Conservation (phyloP, 2,797 vertebrate species). For the Hozukius guyotensis region DNA sequence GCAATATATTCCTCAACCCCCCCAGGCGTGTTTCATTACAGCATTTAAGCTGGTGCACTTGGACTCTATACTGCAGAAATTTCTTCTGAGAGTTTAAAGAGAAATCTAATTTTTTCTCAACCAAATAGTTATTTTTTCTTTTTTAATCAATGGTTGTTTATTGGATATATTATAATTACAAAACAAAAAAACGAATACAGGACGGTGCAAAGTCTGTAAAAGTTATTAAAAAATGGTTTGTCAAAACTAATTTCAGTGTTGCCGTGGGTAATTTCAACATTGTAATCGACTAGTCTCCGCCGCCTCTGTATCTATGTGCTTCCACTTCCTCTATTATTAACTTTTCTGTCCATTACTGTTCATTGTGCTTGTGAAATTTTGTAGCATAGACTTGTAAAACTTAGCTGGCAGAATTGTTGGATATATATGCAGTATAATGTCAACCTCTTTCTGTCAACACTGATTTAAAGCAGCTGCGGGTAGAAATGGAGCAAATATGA, state of each 20-base stretch:
- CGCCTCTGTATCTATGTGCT: background rate
- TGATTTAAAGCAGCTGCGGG: accelerated
- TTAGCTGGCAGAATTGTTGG: no score
- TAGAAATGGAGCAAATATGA: no score
- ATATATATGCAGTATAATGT: no score
- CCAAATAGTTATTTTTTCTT: background rate
- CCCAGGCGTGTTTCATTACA: slow-evolving; percentile 54
- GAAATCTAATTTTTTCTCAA: background rate
- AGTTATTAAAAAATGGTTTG: background rate
- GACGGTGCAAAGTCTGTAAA: background rate
- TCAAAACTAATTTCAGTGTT: background rate
- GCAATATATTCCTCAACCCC: slow-evolving; percentile 45
- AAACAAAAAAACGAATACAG: background rate
- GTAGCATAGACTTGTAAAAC: background rate
- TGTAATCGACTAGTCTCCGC: background rate
- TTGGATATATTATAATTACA: background rate
- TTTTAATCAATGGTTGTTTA: background rate
- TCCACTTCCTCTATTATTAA: slow-evolving; percentile 4
- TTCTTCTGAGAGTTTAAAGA: slow-evolving; percentile 19
- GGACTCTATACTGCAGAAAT: slow-evolving; percentile 16
- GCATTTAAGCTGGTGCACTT: slow-evolving; percentile 42
- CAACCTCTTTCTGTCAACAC: no score
- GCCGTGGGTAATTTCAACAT: slow-evolving; percentile 7
- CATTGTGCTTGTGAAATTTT: background rate
- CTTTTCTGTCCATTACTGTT: background rate